Base-by-base conservation (phyloP, 1,140 invertebrate genomes). In the Drosophila nannoptera region DNA sequence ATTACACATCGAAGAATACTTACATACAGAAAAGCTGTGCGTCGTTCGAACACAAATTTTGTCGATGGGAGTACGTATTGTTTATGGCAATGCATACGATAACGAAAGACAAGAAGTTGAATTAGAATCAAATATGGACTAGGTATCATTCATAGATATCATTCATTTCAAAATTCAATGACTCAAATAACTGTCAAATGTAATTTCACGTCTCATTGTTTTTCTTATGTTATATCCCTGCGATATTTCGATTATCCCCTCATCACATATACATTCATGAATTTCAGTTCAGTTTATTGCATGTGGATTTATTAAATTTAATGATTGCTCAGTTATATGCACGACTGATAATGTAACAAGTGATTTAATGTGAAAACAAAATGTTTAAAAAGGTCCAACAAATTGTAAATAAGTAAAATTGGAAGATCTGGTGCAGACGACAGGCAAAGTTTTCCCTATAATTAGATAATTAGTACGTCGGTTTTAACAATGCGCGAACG, bases 71-170 rank as follows among this genome's bases (percentile, higher is more conserved):
- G n/a, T n/a, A n/a, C n/a, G n/a, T n/a, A n/a, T n/a, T n/a, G n/a
- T n/a, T n/a, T n/a, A n/a, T n/a, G n/a, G n/a, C n/a, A n/a, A n/a
- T n/a, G 50, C 50, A 62, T 68, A n/a, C n/a, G n/a, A n/a, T n/a
- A n/a, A n/a, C n/a, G n/a, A n/a, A n/a, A 58, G 50, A 76, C 73
- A 83, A 70, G 68, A 76, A 76, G 38, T 80, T 69, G 76, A 84
- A 84, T 84, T 86, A 84, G 73, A 80, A 43, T 49, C 33, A 42
- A 42, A 40, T 35, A 66, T 53, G 56, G 53, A 59, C 38, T 29
- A 32, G 52, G n/a, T n/a, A n/a, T n/a, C n/a, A n/a, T n/a, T n/a
- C n/a, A n/a, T n/a, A n/a, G n/a, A n/a, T n/a, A 40, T 40, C 5
- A 40, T 9, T 40, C 7, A 40, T n/a, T 40, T 1, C 2, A 12